Base-by-base conservation (phyloP, 2,888 invertebrate species). In the Pomacea canaliculata region DNA sequence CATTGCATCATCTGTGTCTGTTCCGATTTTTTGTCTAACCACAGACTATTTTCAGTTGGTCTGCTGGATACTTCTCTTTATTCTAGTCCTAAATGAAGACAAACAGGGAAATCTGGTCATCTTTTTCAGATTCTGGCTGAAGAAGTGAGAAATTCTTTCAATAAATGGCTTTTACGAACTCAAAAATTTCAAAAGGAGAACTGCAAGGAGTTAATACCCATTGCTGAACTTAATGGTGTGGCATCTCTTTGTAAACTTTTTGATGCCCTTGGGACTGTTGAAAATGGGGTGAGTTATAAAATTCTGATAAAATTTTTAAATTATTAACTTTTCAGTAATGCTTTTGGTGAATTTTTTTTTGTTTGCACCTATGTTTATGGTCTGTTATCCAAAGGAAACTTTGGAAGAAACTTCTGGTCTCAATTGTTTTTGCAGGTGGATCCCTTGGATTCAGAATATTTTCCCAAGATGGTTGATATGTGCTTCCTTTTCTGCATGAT, bases 211-310 rank as follows among this genome's bases (percentile, higher is more conserved):
- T 93, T 94, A 0, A 92, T 94, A 10, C 92, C 93, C 10, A 93
- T 95, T 37, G 93, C 94, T 83, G 96, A 97, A 91, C 89, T 97
- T 77, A 95, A 95, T 88, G 93, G 94, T 18, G 94, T 96, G 37
- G 93, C 93, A 74, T 94, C 95, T 0, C 91, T 96, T 83, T 96
- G 96, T 87, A 94, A 94, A 74, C 92, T 97, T 77, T 92, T 97
- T 87, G 94, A 94, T 71, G 92, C 93, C 76, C 92, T 94, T 80
- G 93, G 93, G 0, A 94, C 93, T 0, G 92, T 92, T 79, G 93
- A 94, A 82, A 94, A 94, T 90, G 94, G 94, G 77, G 90, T 90
- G 83, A 77, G 87, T 70, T 70, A 18, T 12, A 48, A 62, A 8
- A 63, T 27, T 63, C 18, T 7, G 12, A 63, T 16, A 19, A 16